Conservation (phyloP, 1,140 invertebrate genomes). For the Lethrus apterus region DNA sequence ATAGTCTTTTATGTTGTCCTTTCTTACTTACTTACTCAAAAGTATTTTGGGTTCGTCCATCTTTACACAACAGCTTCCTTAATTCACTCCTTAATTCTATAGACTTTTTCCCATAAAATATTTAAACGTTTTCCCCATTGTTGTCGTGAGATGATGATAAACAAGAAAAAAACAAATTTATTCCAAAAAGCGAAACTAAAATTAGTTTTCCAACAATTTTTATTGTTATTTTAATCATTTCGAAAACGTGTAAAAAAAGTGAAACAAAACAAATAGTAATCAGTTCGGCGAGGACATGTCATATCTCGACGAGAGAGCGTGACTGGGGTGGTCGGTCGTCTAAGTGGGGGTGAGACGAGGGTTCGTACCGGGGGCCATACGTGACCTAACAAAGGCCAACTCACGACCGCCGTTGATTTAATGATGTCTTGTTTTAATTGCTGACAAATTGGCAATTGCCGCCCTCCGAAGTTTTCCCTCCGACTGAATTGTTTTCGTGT, state of each 20-base stretch:
- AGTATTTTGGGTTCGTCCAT: too few species aligned
- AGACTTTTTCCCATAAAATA: too few species aligned
- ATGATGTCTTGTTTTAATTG: conserved; percentile 45
- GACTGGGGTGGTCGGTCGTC: conserved; percentile 8
- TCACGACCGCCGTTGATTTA: conserved; percentile 39
- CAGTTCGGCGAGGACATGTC: conserved; percentile 11
- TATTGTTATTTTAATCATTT: too few species aligned
- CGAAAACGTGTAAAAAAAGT: too few species aligned
- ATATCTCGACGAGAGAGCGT: conserved; percentile 13
- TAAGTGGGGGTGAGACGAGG: conserved; percentile 7
- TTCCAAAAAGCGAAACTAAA: conserved; percentile 3
- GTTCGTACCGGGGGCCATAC: conserved; percentile 32
- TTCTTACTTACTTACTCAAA: too few species aligned
- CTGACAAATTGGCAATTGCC: conserved; percentile 43
- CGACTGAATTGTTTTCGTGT: conserved; percentile 1
- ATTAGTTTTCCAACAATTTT: too few species aligned
- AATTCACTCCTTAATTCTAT: too few species aligned
- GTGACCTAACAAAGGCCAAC: conserved; percentile 42
- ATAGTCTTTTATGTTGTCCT: too few species aligned
- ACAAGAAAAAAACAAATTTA: conserved; percentile 7
- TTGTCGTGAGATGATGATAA: too few species aligned
- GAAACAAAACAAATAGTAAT: conserved; percentile 13
- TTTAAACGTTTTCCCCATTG: too few species aligned
- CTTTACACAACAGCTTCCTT: too few species aligned
- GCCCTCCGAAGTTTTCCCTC: conserved; percentile 2